Evolutionary conservation across 1,140 invertebrate genomes (phyloP).

Genomic region (Meteorus sp.): DNA sequence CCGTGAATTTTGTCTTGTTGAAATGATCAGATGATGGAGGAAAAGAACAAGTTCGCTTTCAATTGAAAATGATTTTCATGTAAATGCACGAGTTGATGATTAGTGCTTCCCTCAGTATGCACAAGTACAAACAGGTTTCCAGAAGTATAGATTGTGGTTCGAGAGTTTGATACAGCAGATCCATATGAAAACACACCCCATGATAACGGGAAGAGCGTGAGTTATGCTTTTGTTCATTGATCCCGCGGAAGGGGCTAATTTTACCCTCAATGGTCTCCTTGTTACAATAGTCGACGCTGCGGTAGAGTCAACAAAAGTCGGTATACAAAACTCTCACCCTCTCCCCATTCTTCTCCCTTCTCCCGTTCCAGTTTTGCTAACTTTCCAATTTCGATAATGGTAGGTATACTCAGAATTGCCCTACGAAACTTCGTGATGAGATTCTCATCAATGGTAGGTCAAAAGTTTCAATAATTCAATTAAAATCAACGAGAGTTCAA

Average conservation of each 20-base stretch:
- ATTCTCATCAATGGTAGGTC: neutral
- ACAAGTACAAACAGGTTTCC: constrained; percentile 2
- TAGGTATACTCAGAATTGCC: constrained; percentile 10
- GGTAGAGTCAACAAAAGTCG: too few relatives aligned
- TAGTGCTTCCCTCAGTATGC: neutral
- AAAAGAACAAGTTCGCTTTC: too few relatives aligned
- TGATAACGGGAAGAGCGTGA: constrained; percentile 26
- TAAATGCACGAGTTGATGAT: neutral
- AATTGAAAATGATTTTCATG: too few relatives aligned
- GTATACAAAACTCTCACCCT: neutral
- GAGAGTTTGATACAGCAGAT: neutral
- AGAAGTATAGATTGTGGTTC: too few relatives aligned
- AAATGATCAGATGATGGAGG: too few relatives aligned
- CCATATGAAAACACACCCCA: neutral
- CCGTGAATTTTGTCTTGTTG: too few relatives aligned
- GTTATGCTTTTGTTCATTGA: constrained; percentile 15
- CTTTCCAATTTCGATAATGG: constrained; percentile 21
- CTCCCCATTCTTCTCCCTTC: neutral
- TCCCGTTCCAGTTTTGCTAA: neutral
- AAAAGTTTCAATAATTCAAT: constrained; percentile 15
- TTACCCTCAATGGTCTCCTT: constrained; percentile 18
- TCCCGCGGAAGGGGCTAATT: constrained; percentile 20
- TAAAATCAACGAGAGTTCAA: constrained; percentile 5
- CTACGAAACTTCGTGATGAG: constrained; percentile 16
- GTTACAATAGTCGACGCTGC: constrained; percentile 2